Percentiles rank a stretch among this genome's conserved stretches.
Conservation (phyloP, 2,888 invertebrate genomes). For the Amphipoea oculea region DNA sequence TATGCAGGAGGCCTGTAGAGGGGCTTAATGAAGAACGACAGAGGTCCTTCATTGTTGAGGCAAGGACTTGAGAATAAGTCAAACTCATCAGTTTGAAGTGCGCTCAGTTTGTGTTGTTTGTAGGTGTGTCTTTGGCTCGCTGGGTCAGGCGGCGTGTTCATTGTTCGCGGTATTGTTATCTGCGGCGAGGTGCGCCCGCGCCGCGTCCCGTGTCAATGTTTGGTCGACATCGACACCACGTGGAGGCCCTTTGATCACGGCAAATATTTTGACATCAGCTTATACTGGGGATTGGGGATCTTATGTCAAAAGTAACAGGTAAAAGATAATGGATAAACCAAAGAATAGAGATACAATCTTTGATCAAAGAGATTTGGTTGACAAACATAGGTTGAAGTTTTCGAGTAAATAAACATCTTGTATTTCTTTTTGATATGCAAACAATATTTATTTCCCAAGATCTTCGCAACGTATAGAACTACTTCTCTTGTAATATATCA, state of each 20-base stretch:
- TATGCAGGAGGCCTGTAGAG: slow-evolving; percentile 62
- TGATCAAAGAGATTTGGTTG: slow-evolving; percentile 43
- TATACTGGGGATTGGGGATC: slow-evolving; percentile 50
- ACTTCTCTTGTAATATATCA: slow-evolving; percentile 53
- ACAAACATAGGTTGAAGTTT: slow-evolving; percentile 16
- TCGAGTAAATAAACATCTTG: slow-evolving; percentile 11
- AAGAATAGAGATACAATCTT: slow-evolving; percentile 38
- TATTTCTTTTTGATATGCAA: slow-evolving; percentile 34
- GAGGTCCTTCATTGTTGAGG: slow-evolving; percentile 56
- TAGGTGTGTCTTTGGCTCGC: slow-evolving; percentile 61
- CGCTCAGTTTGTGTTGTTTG: slow-evolving; percentile 53
- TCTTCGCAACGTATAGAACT: slow-evolving; percentile 43
- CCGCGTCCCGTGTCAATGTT: slow-evolving; percentile 80
- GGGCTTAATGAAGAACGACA: slow-evolving; percentile 65
- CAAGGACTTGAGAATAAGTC: slow-evolving; percentile 58
- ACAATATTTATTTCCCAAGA: slow-evolving; percentile 51
- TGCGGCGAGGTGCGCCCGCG: slow-evolving; percentile 76
- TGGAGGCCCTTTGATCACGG: slow-evolving; percentile 76
- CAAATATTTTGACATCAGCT: slow-evolving; percentile 74
- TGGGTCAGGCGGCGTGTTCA: slow-evolving; percentile 73
- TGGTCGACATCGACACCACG: slow-evolving; percentile 75
- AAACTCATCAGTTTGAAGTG: slow-evolving; percentile 52
- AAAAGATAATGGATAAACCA: slow-evolving; percentile 46
- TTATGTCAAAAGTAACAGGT: slow-evolving; percentile 59
- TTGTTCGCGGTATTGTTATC: slow-evolving; percentile 85